Evolutionary conservation across 2,888 invertebrate species (phyloP).

Genomic region (Eupithecia pulchellata): DNA sequence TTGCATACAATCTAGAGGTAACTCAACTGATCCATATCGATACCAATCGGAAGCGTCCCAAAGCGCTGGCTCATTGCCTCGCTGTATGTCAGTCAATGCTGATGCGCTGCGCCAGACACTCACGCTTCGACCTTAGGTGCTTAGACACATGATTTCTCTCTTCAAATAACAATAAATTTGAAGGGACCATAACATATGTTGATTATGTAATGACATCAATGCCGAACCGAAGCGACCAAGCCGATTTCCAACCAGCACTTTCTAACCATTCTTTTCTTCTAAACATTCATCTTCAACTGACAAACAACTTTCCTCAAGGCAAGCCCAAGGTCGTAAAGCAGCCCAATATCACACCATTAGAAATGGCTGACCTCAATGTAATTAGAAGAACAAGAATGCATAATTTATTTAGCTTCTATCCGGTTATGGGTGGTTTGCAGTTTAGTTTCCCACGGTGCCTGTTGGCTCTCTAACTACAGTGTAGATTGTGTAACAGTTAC

Average conservation of each 20-base stretch:
- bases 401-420: conserved; percentile 46
- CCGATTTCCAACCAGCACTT: conserved; percentile 4
- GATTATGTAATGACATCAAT: not conserved
- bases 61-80: too few species aligned
- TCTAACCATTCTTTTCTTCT: conserved; percentile 7
- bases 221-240: not conserved
- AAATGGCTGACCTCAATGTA: conserved; percentile 47
- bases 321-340: conserved; percentile 37
- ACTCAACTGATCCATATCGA: too few species aligned
- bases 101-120: too few species aligned
- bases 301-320: conserved; percentile 31
- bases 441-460: conserved; percentile 47
- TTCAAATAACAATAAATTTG: too few species aligned
- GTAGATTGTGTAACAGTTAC: conserved; percentile 35
- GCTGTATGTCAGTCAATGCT: too few species aligned
- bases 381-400: conserved; percentile 49
- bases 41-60: too few species aligned
- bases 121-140: too few species aligned
- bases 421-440: conserved; percentile 45
- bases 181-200: not conserved
- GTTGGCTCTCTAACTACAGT: conserved; percentile 47
- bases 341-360: conserved; percentile 44
- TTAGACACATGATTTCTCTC: too few species aligned
- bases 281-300: conserved; percentile 2
- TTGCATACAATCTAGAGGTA: too few species aligned